Evolutionary conservation across 2,888 invertebrate genomes (phyloP), one percentile per base, ranked within the genome.

Genomic region (Achlya flavicornis): DNA sequence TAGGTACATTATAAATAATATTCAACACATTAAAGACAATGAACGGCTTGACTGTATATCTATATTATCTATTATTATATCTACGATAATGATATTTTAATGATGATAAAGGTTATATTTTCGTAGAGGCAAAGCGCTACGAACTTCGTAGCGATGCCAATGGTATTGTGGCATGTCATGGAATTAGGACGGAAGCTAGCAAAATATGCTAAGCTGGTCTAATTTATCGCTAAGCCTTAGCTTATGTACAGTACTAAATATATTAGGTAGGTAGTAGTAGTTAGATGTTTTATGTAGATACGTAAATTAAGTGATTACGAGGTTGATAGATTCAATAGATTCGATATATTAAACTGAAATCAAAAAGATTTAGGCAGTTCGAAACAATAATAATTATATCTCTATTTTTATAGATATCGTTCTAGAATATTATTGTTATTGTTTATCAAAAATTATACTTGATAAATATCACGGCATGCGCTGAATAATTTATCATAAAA

Each of bases 61-160:
- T 53, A 53, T 41, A 53, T 53, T 53, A 60, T 38, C 60, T 26
- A 60, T 10, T 41, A 41, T 26, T 19, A 14, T 60, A 60, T 41
- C 12, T 60, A 60, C 38, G 43, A 43, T 60, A 60, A 60, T 60
- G 60, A 60, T 60, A 41, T 60, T 60, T 60, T 60, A 60, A 60
- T 60, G 60, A 60, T 43, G 19, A 41, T 41, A 26, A 60, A 26
- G 26, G 60, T 60, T 26, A 41, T 41, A 60, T 43, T 60, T 60
- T 60, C 41, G 60, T 60, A 60, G 41, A 60, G 16, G 19, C 26
- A 16, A 60, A 59, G 35, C 59, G 16, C 38, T 53, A 53, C 53
- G 53, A 53, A 19, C 19, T 53, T 53, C 53, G 53, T 53, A 53
- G 53, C 53, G 19, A 53, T 48, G n/a, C 48, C 48, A 48, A 48